Evolutionary conservation across 2,797 vertebrate species (phyloP).

Genomic region (Danio choprae): DNA sequence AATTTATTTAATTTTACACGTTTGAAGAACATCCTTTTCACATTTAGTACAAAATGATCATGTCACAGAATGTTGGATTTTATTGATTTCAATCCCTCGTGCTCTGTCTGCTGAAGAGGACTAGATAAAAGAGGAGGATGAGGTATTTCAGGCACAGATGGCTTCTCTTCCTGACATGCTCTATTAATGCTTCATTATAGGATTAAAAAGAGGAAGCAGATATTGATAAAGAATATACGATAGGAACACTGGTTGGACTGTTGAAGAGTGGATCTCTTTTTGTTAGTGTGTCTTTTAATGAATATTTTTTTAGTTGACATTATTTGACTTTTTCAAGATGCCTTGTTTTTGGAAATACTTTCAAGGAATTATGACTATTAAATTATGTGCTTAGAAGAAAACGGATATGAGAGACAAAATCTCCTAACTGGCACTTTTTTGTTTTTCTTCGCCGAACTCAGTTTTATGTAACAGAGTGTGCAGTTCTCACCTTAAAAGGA

Average conservation of each 20-base stretch:
- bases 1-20: slow-evolving; percentile 63
- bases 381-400: slow-evolving; percentile 53
- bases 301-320: slow-evolving; percentile 22
- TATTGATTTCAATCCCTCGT: slow-evolving; percentile 41
- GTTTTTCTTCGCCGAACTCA: slow-evolving; percentile 61
- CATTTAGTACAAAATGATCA: slow-evolving; percentile 51
- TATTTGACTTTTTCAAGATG: slow-evolving; percentile 23
- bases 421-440: slow-evolving; percentile 59
- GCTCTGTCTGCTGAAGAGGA: slow-evolving; percentile 46
- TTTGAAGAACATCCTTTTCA: slow-evolving; percentile 66
- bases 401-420: slow-evolving; percentile 62
- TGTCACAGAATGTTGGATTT: slow-evolving; percentile 38
- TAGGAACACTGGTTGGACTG: slow-evolving; percentile 60
- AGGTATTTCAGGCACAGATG: slow-evolving; percentile 58
- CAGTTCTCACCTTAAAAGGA: slow-evolving; percentile 86
- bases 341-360: slow-evolving; percentile 47
- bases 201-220: slow-evolving; percentile 61
- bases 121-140: slow-evolving; percentile 55
- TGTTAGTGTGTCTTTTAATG: neutral
- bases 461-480: slow-evolving; percentile 76
- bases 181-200: slow-evolving; percentile 67
- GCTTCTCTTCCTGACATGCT: slow-evolving; percentile 59
- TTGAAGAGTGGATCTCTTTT: slow-evolving; percentile 55
- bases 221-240: slow-evolving; percentile 61
- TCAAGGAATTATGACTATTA: slow-evolving; percentile 48